A percentile compares a stretch with the other conserved stretches of the same genome.
phyloP scores from a whole-genome alignment of 2,888 invertebrate species.

The Altica lythri region DNA sequence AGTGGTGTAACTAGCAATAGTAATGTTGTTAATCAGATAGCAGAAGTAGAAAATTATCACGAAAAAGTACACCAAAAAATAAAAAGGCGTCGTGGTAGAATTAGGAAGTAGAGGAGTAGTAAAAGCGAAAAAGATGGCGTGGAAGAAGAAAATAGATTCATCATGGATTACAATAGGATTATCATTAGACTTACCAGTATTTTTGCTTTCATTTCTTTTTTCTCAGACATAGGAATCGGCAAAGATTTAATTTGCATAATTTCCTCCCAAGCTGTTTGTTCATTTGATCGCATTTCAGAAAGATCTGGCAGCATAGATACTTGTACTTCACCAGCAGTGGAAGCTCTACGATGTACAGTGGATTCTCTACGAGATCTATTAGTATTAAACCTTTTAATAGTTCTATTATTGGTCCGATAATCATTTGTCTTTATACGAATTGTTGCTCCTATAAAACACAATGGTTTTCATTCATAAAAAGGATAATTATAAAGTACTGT shows the following conservation, averaged over 20 bases:
- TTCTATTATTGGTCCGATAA: constrained; percentile 63
- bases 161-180: too few species aligned
- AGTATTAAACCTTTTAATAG: constrained; percentile 64
- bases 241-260: constrained; percentile 84
- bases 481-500: constrained; percentile 41
- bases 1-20: too few species aligned
- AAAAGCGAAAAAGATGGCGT: too few species aligned
- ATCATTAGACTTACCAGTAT: constrained; percentile 71
- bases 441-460: constrained; percentile 57
- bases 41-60: too few species aligned
- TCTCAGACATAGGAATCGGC: constrained; percentile 83
- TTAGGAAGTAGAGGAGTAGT: too few species aligned
- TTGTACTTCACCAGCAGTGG: constrained; percentile 54
- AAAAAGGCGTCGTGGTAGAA: too few species aligned
- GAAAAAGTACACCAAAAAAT: too few species aligned
- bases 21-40: too few species aligned
- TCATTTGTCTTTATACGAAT: constrained; percentile 68
- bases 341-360: constrained; percentile 60
- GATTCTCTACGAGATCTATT: constrained; percentile 61
- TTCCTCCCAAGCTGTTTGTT: constrained; percentile 83
- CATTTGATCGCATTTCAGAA: constrained; percentile 79
- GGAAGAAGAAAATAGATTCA: too few species aligned
- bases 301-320: constrained; percentile 78
- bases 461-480: background rate
- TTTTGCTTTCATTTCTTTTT: constrained; percentile 77